Base-by-base conservation (phyloP, 2,888 invertebrate genomes). In the Heliconius cydno region DNA sequence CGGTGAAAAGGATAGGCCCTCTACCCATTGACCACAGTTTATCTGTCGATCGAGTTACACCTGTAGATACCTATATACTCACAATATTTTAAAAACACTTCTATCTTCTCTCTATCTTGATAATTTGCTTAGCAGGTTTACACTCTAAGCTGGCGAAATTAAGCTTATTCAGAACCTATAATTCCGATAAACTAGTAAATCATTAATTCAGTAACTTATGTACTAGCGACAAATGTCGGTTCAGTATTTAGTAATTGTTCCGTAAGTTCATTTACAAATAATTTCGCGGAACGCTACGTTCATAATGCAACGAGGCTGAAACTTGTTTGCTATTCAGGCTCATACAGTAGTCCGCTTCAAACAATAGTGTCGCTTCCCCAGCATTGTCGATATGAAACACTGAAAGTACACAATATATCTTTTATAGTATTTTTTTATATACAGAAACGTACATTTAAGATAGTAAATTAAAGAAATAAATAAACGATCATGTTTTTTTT, bases 341-440 rank as follows among this genome's bases (percentile, higher is more conserved):
- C 57, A 34, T n/a, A 52, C 60, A 52, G 46, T 70, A 46, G 41
- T 77, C 79, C 67, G 76, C 76, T 79, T 66, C 52, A 78, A 75
- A 81, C 78, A 82, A 77, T 80, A 70, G 66, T 19, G 63, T 73
- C 68, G 72, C 76, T 68, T 66, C 57, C 41, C 66, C 28, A 34
- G 52, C 60, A 63, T 68, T 41, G 30, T n/a, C 60, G 38, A 75
- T 71, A 60, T 70, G 38, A 25, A 65, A 78, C 25, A n/a, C 25
- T 30, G 19, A 30, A 72, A 52, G 12, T 71, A 46, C 22, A 52
- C 10, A 38, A n/a, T 52, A 63, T 63, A 25, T 63, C 60, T 63
- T 52, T 52, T 52, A 19, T 22, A 9, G 7, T 22, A 52, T 7
- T 52, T 52, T 52, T 52, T 52, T 52, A 52, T 52, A 52, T 52